Evolutionary conservation across 2,797 vertebrate species (phyloP).

Genomic region (Rhinella marina): DNA sequence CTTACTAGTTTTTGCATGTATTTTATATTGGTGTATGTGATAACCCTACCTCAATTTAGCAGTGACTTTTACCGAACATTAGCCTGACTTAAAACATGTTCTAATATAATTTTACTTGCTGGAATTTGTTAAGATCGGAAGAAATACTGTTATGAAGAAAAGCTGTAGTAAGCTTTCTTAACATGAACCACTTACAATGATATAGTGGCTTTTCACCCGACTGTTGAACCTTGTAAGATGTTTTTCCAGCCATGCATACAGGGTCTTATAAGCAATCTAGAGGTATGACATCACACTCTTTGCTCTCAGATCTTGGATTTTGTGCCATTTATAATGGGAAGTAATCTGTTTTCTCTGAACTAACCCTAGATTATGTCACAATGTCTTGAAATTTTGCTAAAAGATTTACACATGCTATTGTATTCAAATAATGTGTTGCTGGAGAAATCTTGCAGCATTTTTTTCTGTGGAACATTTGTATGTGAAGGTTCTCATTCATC

Average conservation of each 20-base stretch:
- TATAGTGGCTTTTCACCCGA: background rate
- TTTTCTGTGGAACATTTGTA: background rate
- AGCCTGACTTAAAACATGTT: too few relatives aligned
- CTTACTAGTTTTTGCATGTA: too few relatives aligned
- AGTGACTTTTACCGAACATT: too few relatives aligned
- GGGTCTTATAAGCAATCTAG: conserved; percentile 19
- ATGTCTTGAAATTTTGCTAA: conserved; percentile 6
- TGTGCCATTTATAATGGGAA: conserved; percentile 41
- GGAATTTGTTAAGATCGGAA: too few relatives aligned
- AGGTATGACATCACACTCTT: conserved; percentile 38
- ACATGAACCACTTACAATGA: background rate
- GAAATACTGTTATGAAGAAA: too few relatives aligned
- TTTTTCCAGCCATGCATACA: conserved; percentile 18
- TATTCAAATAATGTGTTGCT: conserved; percentile 11
- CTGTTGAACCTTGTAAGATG: background rate
- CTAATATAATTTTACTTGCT: too few relatives aligned
- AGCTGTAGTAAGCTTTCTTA: background rate
- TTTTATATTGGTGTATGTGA: too few relatives aligned
- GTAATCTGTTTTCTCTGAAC: conserved; percentile 38
- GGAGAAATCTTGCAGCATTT: background rate
- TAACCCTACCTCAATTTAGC: too few relatives aligned
- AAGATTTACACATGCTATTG: conserved; percentile 23
- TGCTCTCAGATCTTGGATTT: conserved; percentile 24
- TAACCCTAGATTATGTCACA: conserved; percentile 30
- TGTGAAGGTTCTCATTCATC: too few relatives aligned